Percentiles rank a stretch among this genome's conserved stretches.
phyloP scores from a whole-genome alignment of 2,113 vertebrate genomes.

The Bos javanicus region DNA sequence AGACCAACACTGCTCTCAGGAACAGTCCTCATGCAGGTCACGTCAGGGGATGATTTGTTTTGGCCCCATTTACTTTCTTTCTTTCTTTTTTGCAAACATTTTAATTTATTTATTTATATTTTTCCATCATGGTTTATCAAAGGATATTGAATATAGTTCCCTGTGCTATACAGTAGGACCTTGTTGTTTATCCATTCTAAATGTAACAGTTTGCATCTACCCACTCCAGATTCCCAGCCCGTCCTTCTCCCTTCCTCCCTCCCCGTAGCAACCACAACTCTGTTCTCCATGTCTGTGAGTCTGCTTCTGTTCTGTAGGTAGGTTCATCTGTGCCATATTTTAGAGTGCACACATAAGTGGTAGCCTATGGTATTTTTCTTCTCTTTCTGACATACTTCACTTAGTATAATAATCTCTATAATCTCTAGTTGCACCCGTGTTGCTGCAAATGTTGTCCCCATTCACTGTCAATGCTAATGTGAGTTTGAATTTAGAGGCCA shows the following conservation, averaged over 20 bases:
- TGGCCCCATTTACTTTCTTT: background rate
- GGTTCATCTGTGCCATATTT: background rate
- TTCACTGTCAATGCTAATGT: background rate
- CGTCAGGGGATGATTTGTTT: background rate
- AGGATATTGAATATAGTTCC: background rate
- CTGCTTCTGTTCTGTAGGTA: background rate
- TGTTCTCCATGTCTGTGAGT: background rate
- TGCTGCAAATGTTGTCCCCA: background rate
- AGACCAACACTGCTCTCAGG: background rate
- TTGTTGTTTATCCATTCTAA: background rate
- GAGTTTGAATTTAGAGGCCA: conserved; percentile 7
- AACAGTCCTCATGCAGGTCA: background rate
- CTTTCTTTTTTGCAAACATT: background rate
- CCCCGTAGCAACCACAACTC: background rate
- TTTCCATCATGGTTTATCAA: background rate
- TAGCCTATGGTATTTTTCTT: background rate
- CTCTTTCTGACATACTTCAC: background rate
- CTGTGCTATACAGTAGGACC: background rate
- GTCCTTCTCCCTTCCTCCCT: background rate
- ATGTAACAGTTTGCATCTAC: background rate
- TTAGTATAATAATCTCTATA: background rate
- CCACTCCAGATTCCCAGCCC: background rate
- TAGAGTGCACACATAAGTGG: background rate
- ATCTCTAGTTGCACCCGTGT: background rate
- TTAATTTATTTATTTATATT: background rate